A percentile compares a stretch with the other conserved stretches of the same genome.
phyloP scores from a whole-genome alignment of 2,113 vertebrate species.

The Grammomys dolichurus region DNA sequence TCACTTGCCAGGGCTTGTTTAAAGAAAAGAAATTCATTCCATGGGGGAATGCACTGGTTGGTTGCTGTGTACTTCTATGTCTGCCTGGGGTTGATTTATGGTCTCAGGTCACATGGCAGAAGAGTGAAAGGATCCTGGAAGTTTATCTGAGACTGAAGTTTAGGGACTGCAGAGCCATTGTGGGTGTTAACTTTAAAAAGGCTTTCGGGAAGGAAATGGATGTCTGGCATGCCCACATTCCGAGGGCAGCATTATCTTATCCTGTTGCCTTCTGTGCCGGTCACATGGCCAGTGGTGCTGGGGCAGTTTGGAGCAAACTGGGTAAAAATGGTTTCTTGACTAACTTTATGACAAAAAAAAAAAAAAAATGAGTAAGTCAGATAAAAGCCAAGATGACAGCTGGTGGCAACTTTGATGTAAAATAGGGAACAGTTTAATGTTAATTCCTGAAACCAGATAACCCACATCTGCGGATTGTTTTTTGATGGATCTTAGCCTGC shows the following conservation, averaged over 20 bases:
- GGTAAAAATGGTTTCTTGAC: not conserved
- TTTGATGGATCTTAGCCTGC: not conserved
- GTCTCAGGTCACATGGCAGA: not conserved
- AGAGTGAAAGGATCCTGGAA: not conserved
- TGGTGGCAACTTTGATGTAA: not conserved
- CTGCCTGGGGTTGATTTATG: not conserved
- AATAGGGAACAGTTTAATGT: not conserved
- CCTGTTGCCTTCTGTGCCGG: not conserved
- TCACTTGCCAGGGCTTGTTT: not conserved
- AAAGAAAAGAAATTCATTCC: not conserved
- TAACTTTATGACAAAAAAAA: not conserved
- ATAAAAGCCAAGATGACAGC: not conserved
- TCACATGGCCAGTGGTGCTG: not conserved
- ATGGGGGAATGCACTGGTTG: not conserved
- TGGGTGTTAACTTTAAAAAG: not conserved
- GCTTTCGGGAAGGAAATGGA: not conserved
- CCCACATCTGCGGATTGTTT: not conserved
- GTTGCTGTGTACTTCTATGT: not conserved
- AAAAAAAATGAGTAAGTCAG: not conserved
- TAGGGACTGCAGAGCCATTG: not conserved
- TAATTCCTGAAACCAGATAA: not conserved
- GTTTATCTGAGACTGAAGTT: not conserved
- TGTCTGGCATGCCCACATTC: not conserved
- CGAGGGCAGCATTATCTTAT: not conserved
- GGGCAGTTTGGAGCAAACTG: not conserved